A percentile compares a stretch with the other conserved stretches of the same genome.
Conservation (phyloP, 2,888 invertebrate species). For the Himalopsyche kuldschensis region DNA sequence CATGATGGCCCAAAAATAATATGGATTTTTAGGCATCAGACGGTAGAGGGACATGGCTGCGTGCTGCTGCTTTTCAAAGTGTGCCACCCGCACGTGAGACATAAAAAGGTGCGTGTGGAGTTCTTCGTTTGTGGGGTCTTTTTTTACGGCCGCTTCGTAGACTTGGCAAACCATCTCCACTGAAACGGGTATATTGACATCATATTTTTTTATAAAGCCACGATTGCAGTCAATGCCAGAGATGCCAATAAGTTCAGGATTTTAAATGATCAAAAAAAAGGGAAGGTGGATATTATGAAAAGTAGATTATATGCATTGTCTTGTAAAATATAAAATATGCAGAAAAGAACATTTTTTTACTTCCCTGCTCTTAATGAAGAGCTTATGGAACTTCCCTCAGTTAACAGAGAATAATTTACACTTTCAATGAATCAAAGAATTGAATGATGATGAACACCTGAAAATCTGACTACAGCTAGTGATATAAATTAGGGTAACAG, state of each 20-base stretch:
- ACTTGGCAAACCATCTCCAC: constrained; percentile 87
- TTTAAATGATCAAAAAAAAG: neutral
- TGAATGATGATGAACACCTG: too few species aligned
- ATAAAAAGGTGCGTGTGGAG: constrained; percentile 92
- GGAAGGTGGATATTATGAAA: neutral
- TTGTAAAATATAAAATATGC: too few species aligned
- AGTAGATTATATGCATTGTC: too few species aligned
- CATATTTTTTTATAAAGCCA: neutral
- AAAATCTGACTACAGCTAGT: too few species aligned
- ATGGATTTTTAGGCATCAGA: constrained; percentile 89
- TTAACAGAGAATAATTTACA: too few species aligned
- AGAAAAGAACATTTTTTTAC: too few species aligned
- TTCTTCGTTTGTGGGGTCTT: constrained; percentile 87
- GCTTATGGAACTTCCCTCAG: too few species aligned
- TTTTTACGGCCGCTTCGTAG: constrained; percentile 86
- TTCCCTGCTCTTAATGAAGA: too few species aligned
- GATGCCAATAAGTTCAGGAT: neutral
- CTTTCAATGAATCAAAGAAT: too few species aligned
- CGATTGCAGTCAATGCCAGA: neutral
- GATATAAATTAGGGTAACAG: too few species aligned
- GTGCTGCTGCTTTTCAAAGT: constrained; percentile 88
- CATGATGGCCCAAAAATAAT: constrained; percentile 98
- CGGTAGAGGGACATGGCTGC: constrained; percentile 90
- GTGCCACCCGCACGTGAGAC: constrained; percentile 88
- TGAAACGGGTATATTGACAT: constrained; percentile 46